These are phyloP conservation scores for Torymus auratus DNA, from an alignment of 2,888 invertebrate species.

Conservation along the genomic window DNA sequence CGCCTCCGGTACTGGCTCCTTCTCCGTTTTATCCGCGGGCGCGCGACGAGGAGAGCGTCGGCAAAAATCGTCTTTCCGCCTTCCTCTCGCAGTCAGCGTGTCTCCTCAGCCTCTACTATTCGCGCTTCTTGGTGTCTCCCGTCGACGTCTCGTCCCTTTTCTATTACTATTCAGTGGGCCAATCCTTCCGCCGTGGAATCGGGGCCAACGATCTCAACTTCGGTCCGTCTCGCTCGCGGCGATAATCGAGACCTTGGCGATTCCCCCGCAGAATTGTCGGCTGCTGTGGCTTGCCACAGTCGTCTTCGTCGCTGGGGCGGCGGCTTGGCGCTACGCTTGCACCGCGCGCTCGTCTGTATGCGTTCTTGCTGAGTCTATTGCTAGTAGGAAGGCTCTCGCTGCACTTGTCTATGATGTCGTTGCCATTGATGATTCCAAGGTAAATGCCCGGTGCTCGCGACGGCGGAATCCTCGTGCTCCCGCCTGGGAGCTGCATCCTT, in stretches of 20 bases:
- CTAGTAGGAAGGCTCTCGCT: constrained; percentile 58
- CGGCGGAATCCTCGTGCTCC: constrained; percentile 75
- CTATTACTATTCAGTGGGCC: constrained; percentile 73
- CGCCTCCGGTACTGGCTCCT: constrained; percentile 52
- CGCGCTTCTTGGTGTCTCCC: constrained; percentile 26
- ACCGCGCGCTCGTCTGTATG: constrained; percentile 53
- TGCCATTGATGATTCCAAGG: constrained; percentile 69
- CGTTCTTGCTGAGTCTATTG: constrained; percentile 54
- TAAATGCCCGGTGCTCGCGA: constrained; percentile 71
- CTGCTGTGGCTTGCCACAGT: constrained; percentile 28
- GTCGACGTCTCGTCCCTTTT: constrained; percentile 27
- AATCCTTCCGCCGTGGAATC: constrained; percentile 72
- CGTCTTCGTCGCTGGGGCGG: constrained; percentile 25
- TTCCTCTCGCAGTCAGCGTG: constrained; percentile 35
- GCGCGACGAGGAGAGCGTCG: constrained; percentile 64
- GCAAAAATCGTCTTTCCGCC: constrained; percentile 59
- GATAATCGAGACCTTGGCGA: constrained; percentile 69
- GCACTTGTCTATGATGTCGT: constrained; percentile 65
- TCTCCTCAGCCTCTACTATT: background rate
- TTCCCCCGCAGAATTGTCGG: constrained; percentile 54
- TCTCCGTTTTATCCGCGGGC: constrained; percentile 59
- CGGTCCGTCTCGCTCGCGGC: constrained; percentile 69
- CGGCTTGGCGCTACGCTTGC: constrained; percentile 21
- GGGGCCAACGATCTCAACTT: constrained; percentile 72
- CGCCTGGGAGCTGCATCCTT: constrained; percentile 77